Evolutionary conservation across 1,140 invertebrate species (phyloP).

Genomic region (Zaprionus capensis): DNA sequence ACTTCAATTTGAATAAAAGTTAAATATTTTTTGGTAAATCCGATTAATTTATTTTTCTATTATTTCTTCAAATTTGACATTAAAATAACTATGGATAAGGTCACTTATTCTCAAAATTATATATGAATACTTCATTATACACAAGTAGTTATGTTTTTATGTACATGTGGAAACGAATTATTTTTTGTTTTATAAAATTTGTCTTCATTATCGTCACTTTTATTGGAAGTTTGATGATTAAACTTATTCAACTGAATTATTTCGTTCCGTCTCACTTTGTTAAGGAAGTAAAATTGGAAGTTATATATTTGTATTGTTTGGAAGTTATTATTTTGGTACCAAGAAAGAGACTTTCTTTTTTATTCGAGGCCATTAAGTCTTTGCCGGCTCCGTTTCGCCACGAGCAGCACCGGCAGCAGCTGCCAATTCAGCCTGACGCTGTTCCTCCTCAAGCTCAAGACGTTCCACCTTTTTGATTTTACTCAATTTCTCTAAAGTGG

Average conservation of each 20-base stretch:
- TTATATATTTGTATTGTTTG: constrained; percentile 37
- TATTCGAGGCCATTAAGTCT: constrained; percentile 55
- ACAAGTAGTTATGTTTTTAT: constrained; percentile 32
- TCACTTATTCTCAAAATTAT: constrained; percentile 36
- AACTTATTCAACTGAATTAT: constrained; percentile 15
- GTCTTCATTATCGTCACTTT: constrained; percentile 19
- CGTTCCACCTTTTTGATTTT: constrained; percentile 83
- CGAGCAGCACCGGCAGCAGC: constrained; percentile 48
- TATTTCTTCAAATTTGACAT: neutral
- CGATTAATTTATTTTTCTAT: constrained; percentile 22
- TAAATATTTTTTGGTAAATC: constrained; percentile 23
- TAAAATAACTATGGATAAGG: constrained; percentile 27
- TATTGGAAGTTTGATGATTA: constrained; percentile 46
- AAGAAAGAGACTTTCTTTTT: constrained; percentile 48
- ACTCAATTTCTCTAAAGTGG: constrained; percentile 68
- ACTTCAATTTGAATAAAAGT: neutral
- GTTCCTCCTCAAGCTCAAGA: constrained; percentile 80
- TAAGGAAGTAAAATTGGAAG: constrained; percentile 70
- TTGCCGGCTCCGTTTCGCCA: constrained; percentile 57
- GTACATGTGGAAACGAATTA: constrained; percentile 43
- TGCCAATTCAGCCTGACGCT: constrained; percentile 73
- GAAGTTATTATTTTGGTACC: constrained; percentile 59
- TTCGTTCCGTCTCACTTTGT: constrained; percentile 45
- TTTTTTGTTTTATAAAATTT: constrained; percentile 6
- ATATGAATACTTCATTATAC: constrained; percentile 38